Evolutionary conservation across 2,888 invertebrate genomes (phyloP).

Genomic region (Tethea ocularis): DNA sequence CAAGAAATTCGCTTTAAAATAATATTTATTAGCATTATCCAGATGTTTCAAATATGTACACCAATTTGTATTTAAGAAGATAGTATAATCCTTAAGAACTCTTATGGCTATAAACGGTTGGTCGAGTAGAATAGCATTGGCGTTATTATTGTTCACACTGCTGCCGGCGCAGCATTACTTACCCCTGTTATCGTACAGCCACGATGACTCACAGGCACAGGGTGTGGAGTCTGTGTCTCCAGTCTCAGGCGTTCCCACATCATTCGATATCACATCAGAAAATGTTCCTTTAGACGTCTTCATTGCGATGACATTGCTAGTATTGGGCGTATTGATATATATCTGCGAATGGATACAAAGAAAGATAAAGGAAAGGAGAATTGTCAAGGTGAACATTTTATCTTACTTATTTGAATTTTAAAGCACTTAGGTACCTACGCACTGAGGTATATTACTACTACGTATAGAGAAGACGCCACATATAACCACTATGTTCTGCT

Average conservation of each 20-base stretch:
- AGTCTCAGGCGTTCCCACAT: neutral
- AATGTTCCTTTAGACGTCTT: constrained; percentile 50
- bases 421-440: neutral
- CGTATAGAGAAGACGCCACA: no score
- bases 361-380: constrained; percentile 67
- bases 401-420: neutral
- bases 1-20: constrained; percentile 1
- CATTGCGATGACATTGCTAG: constrained; percentile 47
- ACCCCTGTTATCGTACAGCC: constrained; percentile 33
- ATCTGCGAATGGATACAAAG: constrained; percentile 71
- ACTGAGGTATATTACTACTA: no score
- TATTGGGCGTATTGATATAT: constrained; percentile 52
- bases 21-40: neutral
- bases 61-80: constrained; percentile 22
- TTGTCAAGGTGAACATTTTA: constrained; percentile 54
- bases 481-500: no score
- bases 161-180: constrained; percentile 65
- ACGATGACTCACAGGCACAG: neutral
- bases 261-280: constrained; percentile 18
- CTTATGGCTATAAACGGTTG: constrained; percentile 61
- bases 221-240: neutral
- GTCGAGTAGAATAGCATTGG: constrained; percentile 56
- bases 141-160: constrained; percentile 56
- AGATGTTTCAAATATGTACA: neutral
- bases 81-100: neutral